Evolutionary conservation across 2,113 vertebrate species (phyloP).

Genomic region (Pavo muticus): DNA sequence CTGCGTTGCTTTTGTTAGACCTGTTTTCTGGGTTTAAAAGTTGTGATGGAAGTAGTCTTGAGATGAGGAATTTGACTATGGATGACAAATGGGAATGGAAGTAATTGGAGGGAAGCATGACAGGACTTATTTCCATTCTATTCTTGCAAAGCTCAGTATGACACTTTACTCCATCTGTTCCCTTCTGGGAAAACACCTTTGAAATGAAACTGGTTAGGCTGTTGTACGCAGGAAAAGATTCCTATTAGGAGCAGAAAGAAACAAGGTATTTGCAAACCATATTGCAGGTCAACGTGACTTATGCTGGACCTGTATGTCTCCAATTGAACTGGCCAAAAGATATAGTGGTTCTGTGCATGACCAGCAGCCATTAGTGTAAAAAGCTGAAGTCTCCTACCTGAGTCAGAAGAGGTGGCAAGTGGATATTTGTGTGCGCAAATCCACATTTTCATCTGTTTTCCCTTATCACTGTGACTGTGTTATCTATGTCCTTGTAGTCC

Average conservation of each 20-base stretch:
- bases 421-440: not conserved
- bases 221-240: not conserved
- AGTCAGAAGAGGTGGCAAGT: not conserved
- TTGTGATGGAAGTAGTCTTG: not conserved
- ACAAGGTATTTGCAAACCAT: not conserved
- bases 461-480: not conserved
- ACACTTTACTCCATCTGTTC: not conserved
- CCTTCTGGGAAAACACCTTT: not conserved
- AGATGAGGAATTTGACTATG: conserved; percentile 4
- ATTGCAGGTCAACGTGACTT: not conserved
- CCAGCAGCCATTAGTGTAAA: not conserved
- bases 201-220: not conserved
- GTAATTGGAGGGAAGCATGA: not conserved
- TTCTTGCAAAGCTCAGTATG: not conserved
- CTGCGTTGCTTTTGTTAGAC: not conserved
- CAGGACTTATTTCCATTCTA: not conserved
- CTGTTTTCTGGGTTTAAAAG: not conserved
- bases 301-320: not conserved
- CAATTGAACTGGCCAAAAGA: not conserved
- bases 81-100: not conserved
- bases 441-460: not conserved
- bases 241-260: not conserved
- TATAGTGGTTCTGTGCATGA: not conserved
- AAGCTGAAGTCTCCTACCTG: not conserved
- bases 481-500: not conserved